Evolutionary conservation across 2,888 invertebrate species (phyloP), one percentile per base, ranked within the genome.

Genomic region (Trisateles emortualis): DNA sequence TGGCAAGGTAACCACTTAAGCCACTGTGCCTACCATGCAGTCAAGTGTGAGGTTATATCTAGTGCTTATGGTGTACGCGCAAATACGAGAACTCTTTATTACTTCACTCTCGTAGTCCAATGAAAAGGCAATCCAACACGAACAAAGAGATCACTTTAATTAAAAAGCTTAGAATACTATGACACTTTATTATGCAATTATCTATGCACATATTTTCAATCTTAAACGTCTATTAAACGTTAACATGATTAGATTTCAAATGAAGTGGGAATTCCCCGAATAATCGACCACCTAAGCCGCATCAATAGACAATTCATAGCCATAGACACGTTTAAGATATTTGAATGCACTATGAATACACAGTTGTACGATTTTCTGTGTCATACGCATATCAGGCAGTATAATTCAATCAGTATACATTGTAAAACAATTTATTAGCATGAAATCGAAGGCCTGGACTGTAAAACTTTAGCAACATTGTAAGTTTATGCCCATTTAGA

Each of bases 381-480:
- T 6, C 3, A 36, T 16, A 26, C 10, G 11, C 6, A 47, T 5
- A 40, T 40, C 16, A 36, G 11, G 33, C 33, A 33, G 8, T 47
- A 40, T 47, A 42, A 43, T 43, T 36, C 40, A 35, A 44, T 33
- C 26, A 19, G 24, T 54, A 52, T 49, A 52, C 42, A 57, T 52
- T 55, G 42, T 59, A 55, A 30, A 39, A 17, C 46, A 41, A 44
- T 57, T 57, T 57, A 58, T 58, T 35, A 36, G 48, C 54, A 40
- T 68, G 64, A 54, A 61, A 66, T 63, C 32, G 22, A 52, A 58
- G 52, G 52, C 45, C n/a, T 14, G 50, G 39, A 35, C 24, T 38
- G 53, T 69, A 62, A 69, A 67, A 59, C 57, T 64, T 53, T 36
- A 26, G 57, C 52, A 58, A 69, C 69, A 62, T 45, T 69, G 64